These are phyloP conservation scores for Ranitomeya imitator DNA, from an alignment of 2,113 vertebrate species.

Conservation along the genomic window DNA sequence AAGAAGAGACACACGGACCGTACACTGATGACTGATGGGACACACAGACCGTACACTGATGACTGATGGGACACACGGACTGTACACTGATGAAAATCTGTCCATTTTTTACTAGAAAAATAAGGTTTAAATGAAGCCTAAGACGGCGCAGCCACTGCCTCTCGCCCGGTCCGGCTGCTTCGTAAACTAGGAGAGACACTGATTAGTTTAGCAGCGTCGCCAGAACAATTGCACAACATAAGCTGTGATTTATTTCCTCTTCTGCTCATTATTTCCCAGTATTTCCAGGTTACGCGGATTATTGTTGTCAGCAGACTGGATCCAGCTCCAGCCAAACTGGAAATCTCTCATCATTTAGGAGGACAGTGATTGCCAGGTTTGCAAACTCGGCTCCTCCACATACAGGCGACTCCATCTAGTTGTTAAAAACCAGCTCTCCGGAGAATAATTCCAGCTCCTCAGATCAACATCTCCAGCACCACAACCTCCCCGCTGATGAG, in stretches of 20 bases:
- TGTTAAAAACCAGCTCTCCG: constrained; percentile 46
- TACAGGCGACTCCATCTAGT: constrained; percentile 38
- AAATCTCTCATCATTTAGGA: constrained; percentile 48
- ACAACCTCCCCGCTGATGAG: constrained; percentile 59
- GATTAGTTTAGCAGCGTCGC: constrained; percentile 1
- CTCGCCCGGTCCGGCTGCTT: constrained; percentile 25
- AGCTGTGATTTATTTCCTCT: constrained; percentile 27
- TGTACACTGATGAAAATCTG: too few species aligned
- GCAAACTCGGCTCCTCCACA: constrained; percentile 37
- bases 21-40: too few species aligned
- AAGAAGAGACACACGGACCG: too few species aligned
- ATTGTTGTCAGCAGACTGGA: constrained; percentile 21
- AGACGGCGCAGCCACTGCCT: too few species aligned
- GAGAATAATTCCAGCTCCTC: constrained; percentile 41
- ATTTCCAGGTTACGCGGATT: neutral
- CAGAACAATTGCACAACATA: neutral
- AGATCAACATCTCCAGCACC: constrained; percentile 52
- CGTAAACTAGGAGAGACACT: constrained; percentile 46
- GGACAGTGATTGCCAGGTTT: constrained; percentile 56
- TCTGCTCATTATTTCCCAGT: constrained; percentile 34
- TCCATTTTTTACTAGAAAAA: too few species aligned
- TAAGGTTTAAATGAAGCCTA: too few species aligned
- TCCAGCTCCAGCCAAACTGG: constrained; percentile 27
- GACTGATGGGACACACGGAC: too few species aligned
- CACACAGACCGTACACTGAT: too few species aligned